Base-by-base conservation (phyloP, 2,113 vertebrate genomes). In the Neolamprologus kungweensis region DNA sequence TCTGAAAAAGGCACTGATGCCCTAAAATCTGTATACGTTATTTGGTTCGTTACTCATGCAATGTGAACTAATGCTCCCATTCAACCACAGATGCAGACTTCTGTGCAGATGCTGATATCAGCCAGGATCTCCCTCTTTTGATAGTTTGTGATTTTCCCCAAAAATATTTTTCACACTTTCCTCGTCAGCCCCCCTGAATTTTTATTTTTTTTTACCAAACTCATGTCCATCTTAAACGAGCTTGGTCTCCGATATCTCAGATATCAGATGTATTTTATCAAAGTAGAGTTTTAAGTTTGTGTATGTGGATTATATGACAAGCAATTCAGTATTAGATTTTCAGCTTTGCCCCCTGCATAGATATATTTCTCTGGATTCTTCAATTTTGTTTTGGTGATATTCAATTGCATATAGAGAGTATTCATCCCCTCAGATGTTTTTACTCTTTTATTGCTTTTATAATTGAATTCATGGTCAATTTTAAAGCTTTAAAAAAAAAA, bases 301-400 rank as follows among this genome's bases (percentile, higher is more conserved):
- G 23, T 17, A 17, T 47, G 68, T 45, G 37, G 1, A 26, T 21
- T 45, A 42, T 71, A 42, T 73, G 40, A 45, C 13, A 45, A 75
- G 9, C 8, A 45, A 47, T 75, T 75, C 40, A 47, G 14, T 47
- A 45, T 45, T 73, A 45, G 0, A 73, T 47, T 26, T 3, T 73
- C 21, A 73, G n/a, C 40, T 26, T 45, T 45, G 21, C 21, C 13
- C n/a, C 7, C 12, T 45, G 68, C 37, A 26, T 0, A 45, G 8
- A 45, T 73, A 17, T 45, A 73, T 73, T 26, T 26, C 68, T 45
- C 40, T 45, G 68, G 68, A 73, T 73, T 45, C 68, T 73, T 73
- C 21, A 45, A 0, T 0, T 2, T 35, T n/a, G 28, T 1, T 11
- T 40, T 14, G n/a, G 65, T 71, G 65, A 42, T 26, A 23, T 42